A percentile compares a stretch with the other conserved stretches of the same genome.
phyloP scores from a whole-genome alignment of 2,888 invertebrate genomes.

The Pollenia angustigena region DNA sequence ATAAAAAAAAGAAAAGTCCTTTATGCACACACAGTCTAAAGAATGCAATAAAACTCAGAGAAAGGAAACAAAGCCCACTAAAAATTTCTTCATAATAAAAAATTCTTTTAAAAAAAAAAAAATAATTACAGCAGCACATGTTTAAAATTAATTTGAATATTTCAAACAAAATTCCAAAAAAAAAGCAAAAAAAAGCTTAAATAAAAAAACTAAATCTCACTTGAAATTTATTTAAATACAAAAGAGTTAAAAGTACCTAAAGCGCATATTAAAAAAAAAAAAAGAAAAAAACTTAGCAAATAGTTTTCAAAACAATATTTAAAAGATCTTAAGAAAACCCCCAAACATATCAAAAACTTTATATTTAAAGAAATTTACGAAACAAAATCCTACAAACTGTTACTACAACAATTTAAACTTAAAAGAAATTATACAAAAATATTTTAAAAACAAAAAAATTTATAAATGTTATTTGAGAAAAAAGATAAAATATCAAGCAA shows the following conservation, averaged over 20 bases:
- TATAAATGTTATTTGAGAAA: slow-evolving; percentile 49
- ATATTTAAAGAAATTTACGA: background rate
- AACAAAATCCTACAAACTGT: slow-evolving; percentile 35
- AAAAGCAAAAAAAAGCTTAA: slow-evolving; percentile 56
- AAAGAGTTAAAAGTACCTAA: slow-evolving; percentile 73
- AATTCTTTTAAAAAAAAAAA: slow-evolving; percentile 61
- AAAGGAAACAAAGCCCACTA: slow-evolving; percentile 51
- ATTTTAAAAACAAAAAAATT: slow-evolving; percentile 56
- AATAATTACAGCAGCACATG: slow-evolving; percentile 1
- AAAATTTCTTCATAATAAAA: slow-evolving; percentile 29
- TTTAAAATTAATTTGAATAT: background rate
- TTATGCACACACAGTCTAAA: slow-evolving; percentile 6
- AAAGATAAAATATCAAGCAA: background rate
- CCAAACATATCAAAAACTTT: slow-evolving; percentile 6
- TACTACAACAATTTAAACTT: slow-evolving; percentile 55
- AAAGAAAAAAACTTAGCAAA: slow-evolving; percentile 20
- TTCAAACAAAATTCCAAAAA: slow-evolving; percentile 11
- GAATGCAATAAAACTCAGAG: slow-evolving; percentile 54
- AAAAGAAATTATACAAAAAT: slow-evolving; percentile 26
- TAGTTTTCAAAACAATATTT: slow-evolving; percentile 69
- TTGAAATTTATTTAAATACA: slow-evolving; percentile 59
- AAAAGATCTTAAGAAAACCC: slow-evolving; percentile 62
- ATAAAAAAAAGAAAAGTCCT: slow-evolving; percentile 60
- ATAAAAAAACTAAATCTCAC: slow-evolving; percentile 64
- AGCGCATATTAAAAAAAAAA: slow-evolving; percentile 21